Base-by-base conservation (phyloP, 2,113 vertebrate species). In the Kryptolebias marmoratus region DNA sequence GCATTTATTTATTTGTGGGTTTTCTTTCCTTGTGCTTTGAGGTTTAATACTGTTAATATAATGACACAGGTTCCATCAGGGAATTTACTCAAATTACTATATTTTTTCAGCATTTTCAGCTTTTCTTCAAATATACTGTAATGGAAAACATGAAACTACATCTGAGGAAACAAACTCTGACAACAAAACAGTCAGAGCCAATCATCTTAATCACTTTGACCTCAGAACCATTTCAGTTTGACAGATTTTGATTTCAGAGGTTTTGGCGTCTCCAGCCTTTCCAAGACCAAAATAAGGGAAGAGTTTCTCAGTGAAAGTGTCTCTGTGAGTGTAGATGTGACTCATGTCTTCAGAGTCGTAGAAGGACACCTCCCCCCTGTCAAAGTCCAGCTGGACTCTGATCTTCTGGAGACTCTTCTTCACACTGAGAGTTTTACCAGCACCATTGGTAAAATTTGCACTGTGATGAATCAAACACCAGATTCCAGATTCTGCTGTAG, bases 271-370 rank as follows among this genome's bases (percentile, higher is more conserved):
- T 53, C 50, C 50, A 27, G n/a, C 8, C 0, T 10, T 2, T 50
- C 16, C 49, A 50, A 50, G 16, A 50, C 49, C 11, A 11, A 53
- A 53, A 27, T 53, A 53, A 53, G 50, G 50, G n/a, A 53, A 53
- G 9, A 53, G n/a, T 53, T 53, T 53, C 50, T 53, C 50, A 53
- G 50, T 53, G 50, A 53, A 53, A 53, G 50, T 53, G n/a, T 53
- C 50, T 53, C 10, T 53, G 50, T 53, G 50, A 27, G 50, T 53
- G 50, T 2, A 53, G 50, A 53, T 53, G 50, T 11, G 50, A 53
- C 16, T 27, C 50, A 27, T 22, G 50, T 53, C 50, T 53, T 53
- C 50, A 53, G 50, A 27, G 50, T 27, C 4, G 50, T 53, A 53
- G 50, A 53, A 53, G 50, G 50, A 53, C n/a, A 53, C 50, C 12